These are phyloP conservation scores for Falco punctatus DNA, from an alignment of 2,113 vertebrate species.

Conservation along the genomic window DNA sequence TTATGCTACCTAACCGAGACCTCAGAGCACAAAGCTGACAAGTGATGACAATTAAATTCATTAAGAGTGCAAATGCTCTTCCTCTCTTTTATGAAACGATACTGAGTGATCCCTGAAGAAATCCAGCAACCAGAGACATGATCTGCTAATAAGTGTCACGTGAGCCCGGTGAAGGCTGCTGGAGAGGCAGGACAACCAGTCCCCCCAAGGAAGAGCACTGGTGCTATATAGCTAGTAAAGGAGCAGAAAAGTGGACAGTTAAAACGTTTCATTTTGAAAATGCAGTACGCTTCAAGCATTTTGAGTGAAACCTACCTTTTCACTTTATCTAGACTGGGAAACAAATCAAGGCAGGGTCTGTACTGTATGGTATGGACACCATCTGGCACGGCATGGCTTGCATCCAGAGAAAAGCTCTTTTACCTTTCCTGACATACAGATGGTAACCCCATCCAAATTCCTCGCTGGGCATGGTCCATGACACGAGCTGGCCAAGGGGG, in stretches of 20 bases:
- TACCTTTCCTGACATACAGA: neutral
- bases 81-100: constrained; percentile 49
- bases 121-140: neutral
- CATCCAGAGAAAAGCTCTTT: neutral
- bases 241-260: neutral
- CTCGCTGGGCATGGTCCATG: neutral
- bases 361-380: neutral
- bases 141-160: neutral
- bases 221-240: neutral
- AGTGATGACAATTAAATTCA: constrained; percentile 60
- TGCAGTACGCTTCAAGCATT: neutral
- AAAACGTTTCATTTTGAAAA: neutral
- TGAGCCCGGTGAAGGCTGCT: neutral
- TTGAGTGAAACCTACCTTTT: neutral
- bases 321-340: neutral
- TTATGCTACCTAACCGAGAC: neutral
- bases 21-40: constrained; percentile 35
- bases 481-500: neutral
- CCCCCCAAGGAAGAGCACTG: neutral
- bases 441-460: accelerated
- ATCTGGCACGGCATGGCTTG: neutral
- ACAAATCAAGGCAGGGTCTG: neutral
- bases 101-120: constrained; percentile 57
- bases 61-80: constrained; percentile 23
- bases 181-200: neutral